Evolutionary conservation across 1,140 invertebrate genomes (phyloP).

Genomic region (Diuraphis noxia): DNA sequence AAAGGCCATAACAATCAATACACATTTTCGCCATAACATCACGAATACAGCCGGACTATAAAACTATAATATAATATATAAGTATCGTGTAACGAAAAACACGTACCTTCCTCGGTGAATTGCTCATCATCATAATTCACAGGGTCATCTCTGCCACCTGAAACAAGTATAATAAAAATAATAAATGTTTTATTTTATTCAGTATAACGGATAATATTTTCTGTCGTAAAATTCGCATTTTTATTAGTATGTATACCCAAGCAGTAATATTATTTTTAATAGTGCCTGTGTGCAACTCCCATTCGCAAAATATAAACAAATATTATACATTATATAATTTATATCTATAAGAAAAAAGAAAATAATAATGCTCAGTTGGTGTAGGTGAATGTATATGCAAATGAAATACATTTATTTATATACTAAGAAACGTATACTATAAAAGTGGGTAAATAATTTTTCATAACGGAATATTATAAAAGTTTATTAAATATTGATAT

Average conservation of each 20-base stretch:
- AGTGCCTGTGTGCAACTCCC: background rate
- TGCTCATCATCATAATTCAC: slow-evolving; percentile 62
- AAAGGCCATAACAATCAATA: slow-evolving; percentile 3
- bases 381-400: background rate
- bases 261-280: background rate
- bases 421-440: background rate
- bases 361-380: background rate
- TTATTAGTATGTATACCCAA: background rate
- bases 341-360: background rate
- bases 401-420: background rate
- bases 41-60: slow-evolving; percentile 14
- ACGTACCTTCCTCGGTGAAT: slow-evolving; percentile 65
- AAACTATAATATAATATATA: slow-evolving; percentile 9
- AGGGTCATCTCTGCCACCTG: slow-evolving; percentile 61
- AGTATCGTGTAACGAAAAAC: slow-evolving; percentile 26
- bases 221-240: background rate
- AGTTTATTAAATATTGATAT: background rate
- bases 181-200: slow-evolving; percentile 9
- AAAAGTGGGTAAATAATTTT: background rate
- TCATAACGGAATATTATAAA: background rate
- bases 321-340: background rate
- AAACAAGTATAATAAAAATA: slow-evolving; percentile 57
- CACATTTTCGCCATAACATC: background rate
- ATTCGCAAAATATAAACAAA: background rate
- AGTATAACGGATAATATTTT: background rate